phyloP scores from a whole-genome alignment of 2,888 invertebrate genomes.

The Ormyrus pomaceus region DNA sequence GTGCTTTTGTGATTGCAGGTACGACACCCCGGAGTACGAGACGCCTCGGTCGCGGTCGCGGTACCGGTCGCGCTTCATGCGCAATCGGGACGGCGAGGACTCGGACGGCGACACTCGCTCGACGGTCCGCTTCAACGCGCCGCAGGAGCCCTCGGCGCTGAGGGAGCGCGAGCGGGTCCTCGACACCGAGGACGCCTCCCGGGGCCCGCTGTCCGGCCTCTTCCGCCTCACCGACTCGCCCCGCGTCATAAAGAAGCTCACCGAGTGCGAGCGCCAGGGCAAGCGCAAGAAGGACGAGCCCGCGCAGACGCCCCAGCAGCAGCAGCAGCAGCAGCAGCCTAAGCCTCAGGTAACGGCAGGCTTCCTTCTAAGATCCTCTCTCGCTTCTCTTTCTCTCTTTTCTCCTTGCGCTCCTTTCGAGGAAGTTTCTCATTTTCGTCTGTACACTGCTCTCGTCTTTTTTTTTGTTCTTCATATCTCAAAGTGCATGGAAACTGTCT shows the following conservation, averaged over 20 bases:
- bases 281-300: slow-evolving; percentile 86
- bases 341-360: slow-evolving; percentile 77
- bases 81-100: slow-evolving; percentile 83
- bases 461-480: too few relatives aligned
- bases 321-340: slow-evolving; percentile 59
- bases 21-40: slow-evolving; percentile 73
- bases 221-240: slow-evolving; percentile 91
- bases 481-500: too few relatives aligned
- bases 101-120: slow-evolving; percentile 82
- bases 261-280: slow-evolving; percentile 85
- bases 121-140: slow-evolving; percentile 80
- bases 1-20: slow-evolving; percentile 61
- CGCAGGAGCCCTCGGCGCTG: slow-evolving; percentile 75
- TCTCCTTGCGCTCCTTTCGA: background rate
- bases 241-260: slow-evolving; percentile 91
- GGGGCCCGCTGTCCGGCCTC: slow-evolving; percentile 91
- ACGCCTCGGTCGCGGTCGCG: slow-evolving; percentile 72
- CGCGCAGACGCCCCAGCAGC: slow-evolving; percentile 61
- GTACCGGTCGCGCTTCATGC: slow-evolving; percentile 75
- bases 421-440: slow-evolving; percentile 16
- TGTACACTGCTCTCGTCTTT: too few relatives aligned
- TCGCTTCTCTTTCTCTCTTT: slow-evolving; percentile 3
- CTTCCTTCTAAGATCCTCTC: background rate
- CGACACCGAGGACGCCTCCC: slow-evolving; percentile 93
- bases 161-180: slow-evolving; percentile 80